These are phyloP conservation scores for Artibeus lituratus DNA, from an alignment of 2,797 vertebrate species.

Conservation along the genomic window DNA sequence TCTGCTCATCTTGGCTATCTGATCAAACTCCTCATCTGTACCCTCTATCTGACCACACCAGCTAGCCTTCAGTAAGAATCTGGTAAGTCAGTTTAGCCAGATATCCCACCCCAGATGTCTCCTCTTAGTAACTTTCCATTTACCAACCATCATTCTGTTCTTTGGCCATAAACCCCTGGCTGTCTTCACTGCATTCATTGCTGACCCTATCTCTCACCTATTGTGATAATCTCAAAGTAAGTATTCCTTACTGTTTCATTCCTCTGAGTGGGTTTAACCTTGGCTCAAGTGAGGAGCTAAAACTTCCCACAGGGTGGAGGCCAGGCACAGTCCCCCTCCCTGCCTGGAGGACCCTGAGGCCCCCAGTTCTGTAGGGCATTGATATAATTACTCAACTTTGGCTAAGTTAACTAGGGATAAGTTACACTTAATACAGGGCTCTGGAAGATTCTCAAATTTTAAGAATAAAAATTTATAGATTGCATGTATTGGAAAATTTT, in stretches of 20 bases:
- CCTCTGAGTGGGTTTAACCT: neutral
- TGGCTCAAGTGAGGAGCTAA: neutral
- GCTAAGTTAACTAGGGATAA: neutral
- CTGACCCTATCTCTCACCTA: neutral
- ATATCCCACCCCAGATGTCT: neutral
- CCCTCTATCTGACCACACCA: neutral
- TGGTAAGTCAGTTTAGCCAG: neutral
- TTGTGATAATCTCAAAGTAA: neutral
- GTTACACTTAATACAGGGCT: neutral
- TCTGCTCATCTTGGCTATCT: neutral
- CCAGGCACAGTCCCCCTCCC: neutral
- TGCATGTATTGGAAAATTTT: neutral
- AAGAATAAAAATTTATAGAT: neutral
- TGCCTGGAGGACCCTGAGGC: neutral
- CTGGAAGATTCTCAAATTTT: neutral
- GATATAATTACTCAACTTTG: neutral
- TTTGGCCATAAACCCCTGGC: neutral
- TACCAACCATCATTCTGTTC: neutral
- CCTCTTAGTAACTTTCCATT: neutral
- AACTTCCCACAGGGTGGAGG: neutral
- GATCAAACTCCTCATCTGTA: neutral
- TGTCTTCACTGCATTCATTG: neutral
- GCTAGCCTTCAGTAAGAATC: neutral
- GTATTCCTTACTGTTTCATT: neutral
- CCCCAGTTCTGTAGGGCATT: neutral